Evolutionary conservation across 2,797 vertebrate species (phyloP), one percentile per base, ranked within the genome.

Genomic region (Paramormyrops hopkinsi): DNA sequence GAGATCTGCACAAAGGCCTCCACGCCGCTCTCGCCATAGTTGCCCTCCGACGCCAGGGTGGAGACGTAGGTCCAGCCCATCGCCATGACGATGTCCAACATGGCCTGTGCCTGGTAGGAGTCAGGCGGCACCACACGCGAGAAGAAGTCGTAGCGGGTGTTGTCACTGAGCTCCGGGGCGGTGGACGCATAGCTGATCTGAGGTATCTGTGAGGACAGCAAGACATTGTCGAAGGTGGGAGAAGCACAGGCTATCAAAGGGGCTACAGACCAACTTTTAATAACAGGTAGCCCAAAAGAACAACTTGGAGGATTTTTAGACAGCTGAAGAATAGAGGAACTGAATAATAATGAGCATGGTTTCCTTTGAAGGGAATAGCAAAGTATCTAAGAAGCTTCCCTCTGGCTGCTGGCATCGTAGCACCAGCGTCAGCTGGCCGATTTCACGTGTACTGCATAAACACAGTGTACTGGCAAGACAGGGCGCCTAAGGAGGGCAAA

Each of bases 151-250:
- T 99, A 99, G 92, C 98, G 97, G 17, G 96, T 97, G 95, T 98
- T 98, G 92, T 99, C 98, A 54, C 98, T 99, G 92, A 99, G 95
- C 90, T 99, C 98, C 0, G 98, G 98, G 53, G 98, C 98, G 84
- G 98, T 99, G 37, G 98, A 99, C 92, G 98, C 98, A 93, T 99
- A 99, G 96, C 98, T 99, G 94, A 99, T 97, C 96, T 99, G 98
- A 96, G 98, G 98, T 94, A 99, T 99, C 98, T 99, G 95, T 54
- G 93, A 94, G 94, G 9, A 94, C 19, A 90, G 0, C 1, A 54
- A 59, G 41, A 46, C 5, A 25, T 56, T 0, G 17, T 6, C 19
- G 25, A 22, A 25, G 48, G 25, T 29, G 3, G 25, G 22, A 65
- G 62, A 69, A 69, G 3, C 50, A 48, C 79, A 50, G 46, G 25